Evolutionary conservation across 2,797 vertebrate genomes (phyloP), one percentile per base, ranked within the genome.

Genomic region (Podarcis siculus): DNA sequence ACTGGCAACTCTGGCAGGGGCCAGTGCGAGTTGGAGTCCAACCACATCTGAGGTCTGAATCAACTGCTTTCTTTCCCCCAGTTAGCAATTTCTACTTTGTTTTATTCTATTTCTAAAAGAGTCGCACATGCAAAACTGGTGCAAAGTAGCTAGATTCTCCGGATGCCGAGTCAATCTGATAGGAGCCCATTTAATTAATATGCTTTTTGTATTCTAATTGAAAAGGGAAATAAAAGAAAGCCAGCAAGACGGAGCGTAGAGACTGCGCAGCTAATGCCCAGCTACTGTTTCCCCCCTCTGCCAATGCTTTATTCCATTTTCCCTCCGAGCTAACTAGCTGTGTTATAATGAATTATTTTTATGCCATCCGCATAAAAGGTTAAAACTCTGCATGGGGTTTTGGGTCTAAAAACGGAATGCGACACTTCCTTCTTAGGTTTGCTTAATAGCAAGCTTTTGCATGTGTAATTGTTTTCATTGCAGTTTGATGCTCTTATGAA

Each of bases 41-140:
- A 64, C 21, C 5, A 64, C 61, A 23, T 64, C 61, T 64, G 21
- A 55, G 1, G 3, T 55, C 49, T 55, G 49, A 55, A 55, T 55
- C 49, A 55, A 15, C 49, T 55, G 49, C 49, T 55, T 55, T 55
- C 49, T 15, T 55, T 15, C 1, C 49, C 13, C 49, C 49, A 55
- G 1, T 1, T 0, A 55, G 1, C 82, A 55, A 71, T 15, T 55
- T 55, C 49, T 55, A 82, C 30, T 1, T 45, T 80, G 89, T 45
- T 13, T 19, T 23, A 19, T 64, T 64, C 21, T 64, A 37, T 12
- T 37, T 17, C 35, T 55, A 71, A 89, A 90, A 42, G 80, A 77
- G 79, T 86, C 84, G 42, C 79, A 58, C 58, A 23, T 58, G 32
- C 89, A 64, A 37, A 15, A 82, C 72, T 91, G 32, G 39, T 39